These are phyloP conservation scores for Lomographa bimaculata DNA, from an alignment of 2,888 invertebrate species.

Conservation along the genomic window DNA sequence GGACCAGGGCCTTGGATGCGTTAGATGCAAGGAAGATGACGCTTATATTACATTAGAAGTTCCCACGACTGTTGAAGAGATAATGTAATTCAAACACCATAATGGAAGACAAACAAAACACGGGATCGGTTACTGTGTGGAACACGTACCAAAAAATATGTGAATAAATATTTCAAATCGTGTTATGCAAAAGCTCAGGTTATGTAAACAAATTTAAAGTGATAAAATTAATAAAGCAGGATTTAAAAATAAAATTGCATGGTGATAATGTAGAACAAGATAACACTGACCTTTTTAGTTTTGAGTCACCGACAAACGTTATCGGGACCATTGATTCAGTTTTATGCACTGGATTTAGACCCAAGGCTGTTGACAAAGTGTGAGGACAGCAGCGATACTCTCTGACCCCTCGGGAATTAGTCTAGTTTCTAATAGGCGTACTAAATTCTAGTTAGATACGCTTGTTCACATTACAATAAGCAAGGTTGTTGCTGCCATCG, in stretches of 20 bases:
- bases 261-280: conserved; percentile 13
- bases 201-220: too few species aligned
- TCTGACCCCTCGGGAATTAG: conserved; percentile 54
- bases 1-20: conserved; percentile 41
- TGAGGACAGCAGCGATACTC: conserved; percentile 49
- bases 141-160: too few species aligned
- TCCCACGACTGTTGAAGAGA: conserved; percentile 23
- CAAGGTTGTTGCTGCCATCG: conserved; percentile 42
- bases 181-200: too few species aligned
- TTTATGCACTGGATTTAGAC: conserved; percentile 41
- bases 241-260: conserved; percentile 12
- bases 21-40: conserved; percentile 28
- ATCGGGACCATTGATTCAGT: conserved; percentile 34
- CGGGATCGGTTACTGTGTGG: too few species aligned
- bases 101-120: neutral
- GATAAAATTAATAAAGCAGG: too few species aligned
- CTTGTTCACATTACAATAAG: conserved; percentile 36
- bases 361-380: conserved; percentile 44
- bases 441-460: conserved; percentile 51
- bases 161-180: too few species aligned
- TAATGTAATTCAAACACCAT: conserved; percentile 1
- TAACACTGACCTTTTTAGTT: conserved; percentile 27
- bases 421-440: conserved; percentile 50
- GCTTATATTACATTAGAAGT: conserved; percentile 5
- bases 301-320: conserved; percentile 23